phyloP scores from a whole-genome alignment of 1,140 invertebrate genomes.

The Probaryconus sp. region DNA sequence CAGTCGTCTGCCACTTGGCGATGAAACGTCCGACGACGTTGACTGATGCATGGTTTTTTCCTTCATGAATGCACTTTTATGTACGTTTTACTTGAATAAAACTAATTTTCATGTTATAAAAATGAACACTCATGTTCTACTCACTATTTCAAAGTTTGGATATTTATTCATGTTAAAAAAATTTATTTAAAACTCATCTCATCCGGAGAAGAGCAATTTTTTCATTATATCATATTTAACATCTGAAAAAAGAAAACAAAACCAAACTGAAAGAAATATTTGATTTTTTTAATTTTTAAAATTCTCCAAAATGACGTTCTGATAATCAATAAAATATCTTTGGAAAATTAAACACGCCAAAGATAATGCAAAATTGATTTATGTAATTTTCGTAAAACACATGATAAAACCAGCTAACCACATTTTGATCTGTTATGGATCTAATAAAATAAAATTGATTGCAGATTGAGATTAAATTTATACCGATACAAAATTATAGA shows the following conservation, averaged over 20 bases:
- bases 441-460: no score
- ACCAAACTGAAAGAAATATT: constrained; percentile 23
- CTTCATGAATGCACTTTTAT: constrained; percentile 43
- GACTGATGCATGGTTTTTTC: constrained; percentile 61
- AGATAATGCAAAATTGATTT: no score
- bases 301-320: constrained; percentile 49
- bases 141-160: constrained; percentile 2
- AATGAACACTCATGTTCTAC: constrained; percentile 24
- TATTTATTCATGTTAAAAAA: constrained; percentile 19
- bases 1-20: constrained; percentile 81
- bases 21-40: constrained; percentile 76
- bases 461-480: no score
- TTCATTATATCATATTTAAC: no score
- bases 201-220: constrained; percentile 13
- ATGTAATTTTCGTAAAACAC: no score
- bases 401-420: no score
- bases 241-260: constrained; percentile 49
- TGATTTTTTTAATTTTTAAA: constrained; percentile 11
- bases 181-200: constrained; percentile 25
- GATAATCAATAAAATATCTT: neutral
- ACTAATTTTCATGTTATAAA: constrained; percentile 20
- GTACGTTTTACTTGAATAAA: constrained; percentile 23
- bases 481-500: no score
- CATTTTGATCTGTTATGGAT: no score
- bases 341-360: neutral